Evolutionary conservation across 35 echinoderm and acorn worm genomes (phyloP).

Genomic region (Heliocidaris tuberculata): DNA sequence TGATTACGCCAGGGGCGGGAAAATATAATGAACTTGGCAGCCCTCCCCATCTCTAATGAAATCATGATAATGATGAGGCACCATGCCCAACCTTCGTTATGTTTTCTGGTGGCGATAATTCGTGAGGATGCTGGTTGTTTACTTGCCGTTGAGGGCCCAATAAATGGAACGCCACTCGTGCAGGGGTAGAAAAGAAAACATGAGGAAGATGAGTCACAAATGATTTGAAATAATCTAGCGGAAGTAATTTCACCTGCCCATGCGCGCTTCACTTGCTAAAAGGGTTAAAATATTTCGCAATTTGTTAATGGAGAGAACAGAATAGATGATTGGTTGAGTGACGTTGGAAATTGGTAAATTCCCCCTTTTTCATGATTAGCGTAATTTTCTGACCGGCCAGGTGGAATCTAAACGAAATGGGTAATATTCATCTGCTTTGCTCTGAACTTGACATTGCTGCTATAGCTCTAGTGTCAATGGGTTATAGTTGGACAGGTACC

Average conservation of each 20-base stretch:
- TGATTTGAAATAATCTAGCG: conserved; percentile 31
- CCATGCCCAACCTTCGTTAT: background rate
- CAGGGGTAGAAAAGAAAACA: conserved; percentile 2
- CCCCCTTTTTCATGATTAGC: background rate
- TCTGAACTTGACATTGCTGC: background rate
- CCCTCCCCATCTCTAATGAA: conserved; percentile 20
- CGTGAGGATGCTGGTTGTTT: conserved; percentile 14
- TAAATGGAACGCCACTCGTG: conserved; percentile 13
- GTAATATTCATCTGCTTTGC: background rate
- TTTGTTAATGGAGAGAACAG: conserved; percentile 1
- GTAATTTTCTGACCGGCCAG: background rate
- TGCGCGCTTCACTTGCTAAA: conserved; percentile 15
- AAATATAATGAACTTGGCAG: conserved; percentile 40
- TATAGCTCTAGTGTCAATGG: background rate
- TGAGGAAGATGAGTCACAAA: background rate
- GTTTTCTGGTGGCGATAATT: conserved; percentile 14
- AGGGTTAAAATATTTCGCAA: conserved; percentile 4
- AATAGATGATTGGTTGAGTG: conserved; percentile 17
- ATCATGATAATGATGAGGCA: background rate
- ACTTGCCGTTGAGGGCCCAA: conserved; percentile 13
- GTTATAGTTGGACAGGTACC: background rate
- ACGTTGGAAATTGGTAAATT: background rate
- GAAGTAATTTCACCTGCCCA: conserved; percentile 42
- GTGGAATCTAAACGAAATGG: background rate
- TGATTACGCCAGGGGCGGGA: conserved; percentile 37